Percentiles rank a stretch among this genome's conserved stretches.
Conservation (phyloP, 2,888 invertebrate species). For the Lottia gigantea region DNA sequence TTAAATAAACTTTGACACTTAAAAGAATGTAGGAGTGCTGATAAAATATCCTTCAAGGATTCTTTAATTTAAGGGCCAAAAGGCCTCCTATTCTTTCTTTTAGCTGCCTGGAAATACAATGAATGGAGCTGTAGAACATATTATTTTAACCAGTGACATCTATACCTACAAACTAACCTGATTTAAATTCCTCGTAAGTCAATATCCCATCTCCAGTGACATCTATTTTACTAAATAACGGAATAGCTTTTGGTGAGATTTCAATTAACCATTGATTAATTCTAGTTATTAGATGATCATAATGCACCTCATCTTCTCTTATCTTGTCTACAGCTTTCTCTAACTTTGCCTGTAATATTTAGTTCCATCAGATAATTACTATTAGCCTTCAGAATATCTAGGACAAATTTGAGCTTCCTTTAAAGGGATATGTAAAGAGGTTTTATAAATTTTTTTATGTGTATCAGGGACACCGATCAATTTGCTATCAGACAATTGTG, state of each 20-base stretch:
- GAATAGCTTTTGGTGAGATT: constrained; percentile 43
- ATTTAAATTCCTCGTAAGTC: constrained; percentile 62
- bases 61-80: no score
- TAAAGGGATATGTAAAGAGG: no score
- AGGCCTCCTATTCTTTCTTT: no score
- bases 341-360: constrained; percentile 48
- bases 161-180: constrained; percentile 44
- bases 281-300: constrained; percentile 51
- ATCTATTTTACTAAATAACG: constrained; percentile 57
- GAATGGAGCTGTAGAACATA: neutral
- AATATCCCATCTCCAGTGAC: constrained; percentile 53
- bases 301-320: constrained; percentile 42
- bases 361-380: no score
- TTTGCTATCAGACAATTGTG: no score
- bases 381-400: no score
- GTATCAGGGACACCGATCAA: no score
- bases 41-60: no score
- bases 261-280: constrained; percentile 61
- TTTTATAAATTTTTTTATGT: no score
- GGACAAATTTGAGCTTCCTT: no score
- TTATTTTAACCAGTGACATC: neutral
- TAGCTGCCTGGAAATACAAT: neutral
- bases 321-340: constrained; percentile 55
- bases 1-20: no score
- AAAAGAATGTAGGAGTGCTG: no score